A percentile compares a stretch with the other conserved stretches of the same genome.
Evolutionary conservation across 2,888 invertebrate genomes (phyloP).

Genomic region (Oxyteleia sp.): DNA sequence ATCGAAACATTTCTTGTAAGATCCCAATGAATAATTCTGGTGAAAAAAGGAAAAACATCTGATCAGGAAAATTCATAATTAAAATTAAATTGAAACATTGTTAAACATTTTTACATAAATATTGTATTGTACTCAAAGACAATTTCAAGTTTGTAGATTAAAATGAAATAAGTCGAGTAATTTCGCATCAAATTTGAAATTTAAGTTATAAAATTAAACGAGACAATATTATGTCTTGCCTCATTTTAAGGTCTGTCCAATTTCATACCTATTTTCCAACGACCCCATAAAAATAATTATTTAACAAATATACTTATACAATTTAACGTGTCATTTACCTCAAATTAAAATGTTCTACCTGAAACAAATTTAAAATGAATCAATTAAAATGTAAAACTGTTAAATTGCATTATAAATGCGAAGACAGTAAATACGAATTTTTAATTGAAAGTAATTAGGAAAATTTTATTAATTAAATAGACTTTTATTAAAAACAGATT

Average conservation of each 20-base stretch:
- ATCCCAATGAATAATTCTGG: too few relatives aligned
- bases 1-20: too few relatives aligned
- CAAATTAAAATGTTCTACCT: neutral
- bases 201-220: constrained; percentile 66
- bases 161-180: constrained; percentile 59
- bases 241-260: constrained; percentile 45
- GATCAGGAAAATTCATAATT: constrained; percentile 49
- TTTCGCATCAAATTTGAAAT: constrained; percentile 58
- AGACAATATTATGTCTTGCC: constrained; percentile 45
- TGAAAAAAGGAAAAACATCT: too few relatives aligned
- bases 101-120: constrained; percentile 55
- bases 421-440: too few relatives aligned
- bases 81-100: constrained; percentile 55
- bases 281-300: neutral
- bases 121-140: constrained; percentile 54
- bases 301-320: neutral
- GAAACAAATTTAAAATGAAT: neutral
- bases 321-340: neutral
- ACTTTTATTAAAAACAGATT: too few relatives aligned
- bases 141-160: constrained; percentile 66
- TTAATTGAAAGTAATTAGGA: too few relatives aligned
- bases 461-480: too few relatives aligned
- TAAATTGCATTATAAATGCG: too few relatives aligned
- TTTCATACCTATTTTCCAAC: constrained; percentile 24
- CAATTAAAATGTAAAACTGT: too few relatives aligned